These are phyloP conservation scores for Psilopogon haemacephalus DNA, from an alignment of 2,113 vertebrate species.

Conservation along the genomic window DNA sequence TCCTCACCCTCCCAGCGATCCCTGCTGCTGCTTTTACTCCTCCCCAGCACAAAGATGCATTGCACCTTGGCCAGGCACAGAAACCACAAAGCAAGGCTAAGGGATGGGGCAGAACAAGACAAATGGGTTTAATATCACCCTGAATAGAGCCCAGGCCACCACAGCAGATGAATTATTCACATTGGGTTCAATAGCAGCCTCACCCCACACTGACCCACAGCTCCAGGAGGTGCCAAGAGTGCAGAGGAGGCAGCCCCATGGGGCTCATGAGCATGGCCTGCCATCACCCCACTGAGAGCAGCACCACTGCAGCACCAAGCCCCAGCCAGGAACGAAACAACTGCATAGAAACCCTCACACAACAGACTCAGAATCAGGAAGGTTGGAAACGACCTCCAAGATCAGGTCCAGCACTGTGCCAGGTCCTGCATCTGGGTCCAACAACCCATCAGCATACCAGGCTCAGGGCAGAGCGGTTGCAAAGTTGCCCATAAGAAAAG, in stretches of 20 bases:
- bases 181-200: background rate
- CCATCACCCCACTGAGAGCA: background rate
- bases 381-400: no score
- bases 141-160: background rate
- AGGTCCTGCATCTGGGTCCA: no score
- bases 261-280: fast-evolving
- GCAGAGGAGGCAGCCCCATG: background rate
- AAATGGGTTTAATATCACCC: slow-evolving; percentile 49
- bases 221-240: background rate
- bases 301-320: fast-evolving
- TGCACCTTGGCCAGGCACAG: background rate
- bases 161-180: slow-evolving; percentile 5
- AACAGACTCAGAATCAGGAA: no score
- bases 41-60: background rate
- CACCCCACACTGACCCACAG: background rate
- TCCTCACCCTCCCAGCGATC: background rate
- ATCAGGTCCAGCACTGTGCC: no score
- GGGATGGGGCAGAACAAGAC: background rate
- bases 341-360: background rate
- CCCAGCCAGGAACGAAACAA: background rate
- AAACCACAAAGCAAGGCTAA: slow-evolving; percentile 10
- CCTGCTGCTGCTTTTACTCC: background rate
- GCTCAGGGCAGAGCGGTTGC: no score
- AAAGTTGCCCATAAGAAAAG: no score
- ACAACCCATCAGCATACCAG: no score